Percentiles rank a stretch among this genome's conserved stretches.
Evolutionary conservation across 2,113 vertebrate species (phyloP).

Genomic region (Cyprinus carpio): DNA sequence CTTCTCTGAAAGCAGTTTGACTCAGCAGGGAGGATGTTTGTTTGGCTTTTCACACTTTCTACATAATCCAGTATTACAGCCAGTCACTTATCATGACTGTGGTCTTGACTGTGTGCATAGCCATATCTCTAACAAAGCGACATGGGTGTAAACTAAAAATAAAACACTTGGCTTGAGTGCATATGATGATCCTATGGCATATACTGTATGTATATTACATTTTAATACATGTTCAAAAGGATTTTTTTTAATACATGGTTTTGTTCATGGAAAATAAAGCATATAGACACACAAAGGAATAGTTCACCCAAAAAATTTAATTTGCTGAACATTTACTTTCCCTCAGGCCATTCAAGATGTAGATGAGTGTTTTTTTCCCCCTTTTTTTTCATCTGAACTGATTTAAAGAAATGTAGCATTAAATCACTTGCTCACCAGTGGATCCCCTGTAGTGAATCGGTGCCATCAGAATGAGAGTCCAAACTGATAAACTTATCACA

Average conservation of each 20-base stretch:
- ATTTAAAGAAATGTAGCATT: too few relatives aligned
- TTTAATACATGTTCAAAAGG: background rate
- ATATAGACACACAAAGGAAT: background rate
- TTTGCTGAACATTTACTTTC: too few relatives aligned
- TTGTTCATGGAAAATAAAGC: background rate
- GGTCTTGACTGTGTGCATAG: slow-evolving; percentile 17
- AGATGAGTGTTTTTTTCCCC: too few relatives aligned
- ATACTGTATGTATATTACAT: background rate
- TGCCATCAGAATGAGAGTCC: too few relatives aligned
- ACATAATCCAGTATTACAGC: slow-evolving; percentile 15
- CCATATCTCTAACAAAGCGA: slow-evolving; percentile 26
- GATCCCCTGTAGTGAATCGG: too few relatives aligned
- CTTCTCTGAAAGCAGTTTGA: background rate
- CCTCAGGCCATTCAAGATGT: too few relatives aligned
- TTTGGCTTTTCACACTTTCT: slow-evolving; percentile 11
- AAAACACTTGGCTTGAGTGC: background rate
- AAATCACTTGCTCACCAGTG: too few relatives aligned
- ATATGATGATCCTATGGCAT: background rate
- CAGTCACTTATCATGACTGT: slow-evolving; percentile 27
- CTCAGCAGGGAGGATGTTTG: slow-evolving; percentile 9
- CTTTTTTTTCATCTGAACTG: too few relatives aligned
- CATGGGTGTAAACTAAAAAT: background rate
- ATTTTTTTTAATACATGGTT: background rate
- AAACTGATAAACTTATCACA: too few relatives aligned
- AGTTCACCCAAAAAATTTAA: too few relatives aligned